Conservation (phyloP, 2,888 invertebrate genomes). For the Noctua janthe region DNA sequence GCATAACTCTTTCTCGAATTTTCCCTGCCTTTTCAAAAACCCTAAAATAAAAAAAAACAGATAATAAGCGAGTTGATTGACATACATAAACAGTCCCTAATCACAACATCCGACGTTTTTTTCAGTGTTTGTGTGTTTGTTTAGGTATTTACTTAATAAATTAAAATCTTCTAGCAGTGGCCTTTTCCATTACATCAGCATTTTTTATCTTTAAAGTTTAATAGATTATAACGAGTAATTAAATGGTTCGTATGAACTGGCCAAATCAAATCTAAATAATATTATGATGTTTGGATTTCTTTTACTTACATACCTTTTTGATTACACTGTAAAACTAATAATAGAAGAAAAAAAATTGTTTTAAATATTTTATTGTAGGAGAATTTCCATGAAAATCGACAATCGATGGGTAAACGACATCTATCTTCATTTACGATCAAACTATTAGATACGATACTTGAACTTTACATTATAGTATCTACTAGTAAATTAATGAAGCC, state of each 20-base stretch:
- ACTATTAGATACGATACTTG: slow-evolving; percentile 6
- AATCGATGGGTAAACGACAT: not conserved
- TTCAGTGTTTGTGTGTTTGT: slow-evolving; percentile 27
- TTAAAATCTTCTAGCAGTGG: not conserved
- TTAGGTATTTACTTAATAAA: not conserved
- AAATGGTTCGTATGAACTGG: not conserved
- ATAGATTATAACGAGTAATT: not conserved
- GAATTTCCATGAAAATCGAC: not conserved
- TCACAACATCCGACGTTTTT: slow-evolving; percentile 2
- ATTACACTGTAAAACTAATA: too few species aligned
- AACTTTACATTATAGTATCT: slow-evolving; percentile 16
- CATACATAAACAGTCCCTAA: slow-evolving; percentile 3
- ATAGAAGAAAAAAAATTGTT: too few species aligned
- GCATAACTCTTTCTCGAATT: not conserved
- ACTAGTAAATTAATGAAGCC: slow-evolving; percentile 18
- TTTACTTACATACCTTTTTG: too few species aligned
- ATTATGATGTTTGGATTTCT: too few species aligned
- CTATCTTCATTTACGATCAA: slow-evolving; percentile 1
- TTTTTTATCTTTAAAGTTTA: slow-evolving; percentile 6
- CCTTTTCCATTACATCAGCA: slow-evolving; percentile 26
- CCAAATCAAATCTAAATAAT: too few species aligned
- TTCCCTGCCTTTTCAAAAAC: not conserved
- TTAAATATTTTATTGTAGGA: not conserved
- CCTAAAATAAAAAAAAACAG: slow-evolving; percentile 5
- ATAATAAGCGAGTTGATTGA: slow-evolving; percentile 33